Conservation (phyloP, 2,113 vertebrate genomes). For the Polyodon spathula region DNA sequence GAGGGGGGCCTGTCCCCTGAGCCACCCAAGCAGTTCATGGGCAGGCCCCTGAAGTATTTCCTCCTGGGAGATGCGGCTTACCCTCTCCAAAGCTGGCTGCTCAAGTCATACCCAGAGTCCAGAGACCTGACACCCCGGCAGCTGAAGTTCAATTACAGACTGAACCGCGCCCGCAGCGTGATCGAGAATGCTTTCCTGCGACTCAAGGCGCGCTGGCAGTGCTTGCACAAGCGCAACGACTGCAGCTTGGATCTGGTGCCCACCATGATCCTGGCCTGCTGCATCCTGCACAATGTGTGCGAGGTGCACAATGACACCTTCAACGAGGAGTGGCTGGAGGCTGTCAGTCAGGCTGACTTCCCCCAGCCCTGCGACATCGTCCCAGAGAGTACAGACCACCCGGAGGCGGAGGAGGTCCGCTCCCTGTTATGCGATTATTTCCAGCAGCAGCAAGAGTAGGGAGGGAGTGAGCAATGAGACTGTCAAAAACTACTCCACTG, state of each 20-base stretch:
- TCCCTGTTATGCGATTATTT: slow-evolving; percentile 67
- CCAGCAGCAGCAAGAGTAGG: slow-evolving; percentile 39
- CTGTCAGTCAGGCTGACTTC: slow-evolving; percentile 23
- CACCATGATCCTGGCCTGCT: slow-evolving; percentile 50
- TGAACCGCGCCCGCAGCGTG: slow-evolving; percentile 43
- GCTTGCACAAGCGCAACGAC: slow-evolving; percentile 46
- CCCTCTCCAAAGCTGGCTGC: slow-evolving; percentile 54
- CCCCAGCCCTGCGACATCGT: slow-evolving; percentile 33
- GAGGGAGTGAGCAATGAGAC: slow-evolving; percentile 1
- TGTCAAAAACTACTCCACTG: background rate
- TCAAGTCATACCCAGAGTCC: slow-evolving; percentile 49
- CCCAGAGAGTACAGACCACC: slow-evolving; percentile 32
- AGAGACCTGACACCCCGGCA: slow-evolving; percentile 37
- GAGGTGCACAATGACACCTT: slow-evolving; percentile 49
- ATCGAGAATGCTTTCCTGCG: slow-evolving; percentile 46
- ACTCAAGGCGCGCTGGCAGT: slow-evolving; percentile 57
- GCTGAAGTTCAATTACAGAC: slow-evolving; percentile 47
- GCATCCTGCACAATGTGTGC: slow-evolving; percentile 54
- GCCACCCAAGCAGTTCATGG: slow-evolving; percentile 45
- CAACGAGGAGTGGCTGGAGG: slow-evolving; percentile 51
- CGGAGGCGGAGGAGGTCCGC: slow-evolving; percentile 50
- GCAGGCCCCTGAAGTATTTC: slow-evolving; percentile 43
- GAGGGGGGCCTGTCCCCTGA: slow-evolving; percentile 47
- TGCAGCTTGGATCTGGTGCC: slow-evolving; percentile 51
- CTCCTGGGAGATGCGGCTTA: slow-evolving; percentile 48